Evolutionary conservation across 2,113 vertebrate species (phyloP).

Genomic region (Polyodon spathula): DNA sequence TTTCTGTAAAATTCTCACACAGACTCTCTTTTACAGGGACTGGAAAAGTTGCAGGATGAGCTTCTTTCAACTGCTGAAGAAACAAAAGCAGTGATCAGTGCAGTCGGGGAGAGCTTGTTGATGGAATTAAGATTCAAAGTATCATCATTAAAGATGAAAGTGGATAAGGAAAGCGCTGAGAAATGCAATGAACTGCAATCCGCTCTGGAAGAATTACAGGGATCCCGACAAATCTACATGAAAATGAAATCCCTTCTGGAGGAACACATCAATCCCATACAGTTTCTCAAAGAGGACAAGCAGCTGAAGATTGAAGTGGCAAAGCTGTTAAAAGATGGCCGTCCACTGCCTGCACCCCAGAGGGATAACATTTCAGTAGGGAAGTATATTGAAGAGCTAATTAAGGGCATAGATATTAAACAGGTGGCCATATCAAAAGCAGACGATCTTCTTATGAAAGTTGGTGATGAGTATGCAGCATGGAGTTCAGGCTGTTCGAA

Average conservation of each 20-base stretch:
- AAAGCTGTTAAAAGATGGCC: constrained; percentile 4
- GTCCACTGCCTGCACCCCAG: neutral
- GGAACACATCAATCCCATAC: neutral
- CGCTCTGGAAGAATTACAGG: constrained; percentile 1
- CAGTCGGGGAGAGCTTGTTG: constrained; percentile 16
- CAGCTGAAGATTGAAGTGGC: constrained; percentile 18
- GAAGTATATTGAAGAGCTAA: constrained; percentile 26
- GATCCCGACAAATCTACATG: constrained; percentile 6
- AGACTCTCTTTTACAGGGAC: constrained; percentile 18
- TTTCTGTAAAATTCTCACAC: neutral
- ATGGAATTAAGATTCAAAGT: constrained; percentile 5
- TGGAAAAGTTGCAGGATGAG: constrained; percentile 5
- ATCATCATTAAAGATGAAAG: constrained; percentile 14
- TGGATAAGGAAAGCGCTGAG: constrained; percentile 6
- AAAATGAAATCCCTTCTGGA: constrained; percentile 21
- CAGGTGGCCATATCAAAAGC: neutral
- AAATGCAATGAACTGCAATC: constrained; percentile 22
- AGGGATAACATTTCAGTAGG: constrained; percentile 17
- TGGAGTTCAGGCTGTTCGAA: constrained; percentile 4
- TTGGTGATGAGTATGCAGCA: neutral
- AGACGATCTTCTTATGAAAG: constrained; percentile 1
- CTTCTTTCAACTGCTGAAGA: neutral
- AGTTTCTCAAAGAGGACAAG: constrained; percentile 21
- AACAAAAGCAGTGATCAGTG: constrained; percentile 1
- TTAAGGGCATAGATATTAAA: constrained; percentile 17